Percentiles rank a stretch among this genome's conserved stretches.
Evolutionary conservation across 1,140 invertebrate species (phyloP).

Genomic region (Bombus picipes): DNA sequence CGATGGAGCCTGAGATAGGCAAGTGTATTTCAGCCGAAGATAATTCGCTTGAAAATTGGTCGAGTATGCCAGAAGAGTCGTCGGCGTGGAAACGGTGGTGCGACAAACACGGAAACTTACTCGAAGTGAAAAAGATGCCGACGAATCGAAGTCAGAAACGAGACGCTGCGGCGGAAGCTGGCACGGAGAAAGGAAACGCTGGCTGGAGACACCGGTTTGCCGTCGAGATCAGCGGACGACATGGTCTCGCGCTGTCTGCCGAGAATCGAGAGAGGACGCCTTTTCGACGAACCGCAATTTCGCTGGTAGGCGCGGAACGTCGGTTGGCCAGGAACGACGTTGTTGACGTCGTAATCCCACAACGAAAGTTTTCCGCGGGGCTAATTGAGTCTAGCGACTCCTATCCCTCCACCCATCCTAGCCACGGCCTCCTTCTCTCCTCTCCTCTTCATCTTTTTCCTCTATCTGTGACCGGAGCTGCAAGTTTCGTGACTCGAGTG

Average conservation of each 20-base stretch:
- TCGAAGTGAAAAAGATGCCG: not conserved
- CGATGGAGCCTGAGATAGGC: too few species aligned
- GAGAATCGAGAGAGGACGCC: not conserved
- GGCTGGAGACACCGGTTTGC: not conserved
- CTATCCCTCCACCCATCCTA: not conserved
- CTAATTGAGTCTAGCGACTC: slow-evolving; percentile 71
- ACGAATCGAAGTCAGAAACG: not conserved
- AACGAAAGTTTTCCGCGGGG: slow-evolving; percentile 70
- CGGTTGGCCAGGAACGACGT: slow-evolving; percentile 63
- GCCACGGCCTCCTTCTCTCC: not conserved
- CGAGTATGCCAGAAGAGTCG: not conserved
- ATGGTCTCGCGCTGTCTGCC: not conserved
- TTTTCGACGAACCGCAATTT: slow-evolving; percentile 58
- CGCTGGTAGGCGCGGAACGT: slow-evolving; percentile 36
- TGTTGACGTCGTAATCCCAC: slow-evolving; percentile 73
- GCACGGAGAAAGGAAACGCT: not conserved
- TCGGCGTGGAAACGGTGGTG: not conserved
- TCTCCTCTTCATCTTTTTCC: not conserved
- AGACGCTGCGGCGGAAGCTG: not conserved
- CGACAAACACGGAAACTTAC: not conserved
- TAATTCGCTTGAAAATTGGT: not conserved
- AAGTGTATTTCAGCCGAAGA: not conserved
- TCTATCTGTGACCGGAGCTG: slow-evolving; percentile 13
- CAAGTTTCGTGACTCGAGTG: slow-evolving; percentile 48
- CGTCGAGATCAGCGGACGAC: not conserved